A percentile compares a stretch with the other conserved stretches of the same genome.
Conservation (phyloP, 2,113 vertebrate genomes). For the Eptesicus fuscus region DNA sequence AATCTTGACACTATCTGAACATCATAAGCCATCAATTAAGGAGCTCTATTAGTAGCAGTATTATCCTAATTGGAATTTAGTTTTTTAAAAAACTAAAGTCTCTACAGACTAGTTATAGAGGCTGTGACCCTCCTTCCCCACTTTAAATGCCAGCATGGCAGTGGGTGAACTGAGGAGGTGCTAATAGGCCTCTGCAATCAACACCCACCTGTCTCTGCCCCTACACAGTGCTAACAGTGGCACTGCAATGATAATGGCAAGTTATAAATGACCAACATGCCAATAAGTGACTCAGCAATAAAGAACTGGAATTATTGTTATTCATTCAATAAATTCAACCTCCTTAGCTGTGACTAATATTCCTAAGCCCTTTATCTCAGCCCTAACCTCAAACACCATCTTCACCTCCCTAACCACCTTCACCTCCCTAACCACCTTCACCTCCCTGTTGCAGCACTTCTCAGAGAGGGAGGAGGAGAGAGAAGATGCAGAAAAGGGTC, state of each 20-base stretch:
- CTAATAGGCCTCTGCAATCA: accelerated
- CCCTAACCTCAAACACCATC: background rate
- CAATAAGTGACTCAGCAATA: constrained; percentile 76
- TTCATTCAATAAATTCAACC: background rate
- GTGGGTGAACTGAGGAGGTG: background rate
- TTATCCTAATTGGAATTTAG: background rate
- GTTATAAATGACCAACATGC: constrained; percentile 71
- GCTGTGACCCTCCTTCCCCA: background rate
- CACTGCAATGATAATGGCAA: constrained; percentile 42
- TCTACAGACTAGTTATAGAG: background rate
- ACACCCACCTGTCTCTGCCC: background rate
- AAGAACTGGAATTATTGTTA: constrained; percentile 60
- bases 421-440: background rate
- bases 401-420: background rate
- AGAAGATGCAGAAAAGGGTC: background rate
- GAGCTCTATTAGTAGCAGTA: background rate
- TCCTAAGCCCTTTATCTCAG: background rate
- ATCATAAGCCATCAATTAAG: background rate
- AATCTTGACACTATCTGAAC: background rate
- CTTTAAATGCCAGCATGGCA: background rate
- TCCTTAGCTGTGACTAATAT: background rate
- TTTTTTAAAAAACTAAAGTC: background rate
- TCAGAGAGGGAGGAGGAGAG: background rate
- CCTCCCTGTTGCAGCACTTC: background rate
- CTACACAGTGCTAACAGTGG: background rate